Percentiles rank a stretch among this genome's conserved stretches.
These are phyloP conservation scores for Rhagonycha lutea DNA, from an alignment of 2,888 invertebrate genomes.

Conservation along the genomic window DNA sequence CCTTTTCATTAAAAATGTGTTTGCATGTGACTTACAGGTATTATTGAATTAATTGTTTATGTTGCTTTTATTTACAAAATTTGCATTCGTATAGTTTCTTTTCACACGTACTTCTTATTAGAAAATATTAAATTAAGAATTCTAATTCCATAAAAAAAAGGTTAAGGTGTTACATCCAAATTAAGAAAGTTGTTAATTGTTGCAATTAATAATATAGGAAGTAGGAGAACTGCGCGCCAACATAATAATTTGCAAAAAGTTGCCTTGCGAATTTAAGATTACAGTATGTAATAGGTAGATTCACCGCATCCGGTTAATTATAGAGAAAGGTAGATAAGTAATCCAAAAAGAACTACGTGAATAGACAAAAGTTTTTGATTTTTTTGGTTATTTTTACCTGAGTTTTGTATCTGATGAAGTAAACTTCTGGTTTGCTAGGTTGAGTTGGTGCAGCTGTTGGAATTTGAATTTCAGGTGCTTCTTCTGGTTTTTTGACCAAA, in stretches of 20 bases:
- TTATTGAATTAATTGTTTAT: constrained; percentile 12
- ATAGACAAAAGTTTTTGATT: too few species aligned
- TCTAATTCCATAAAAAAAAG: background rate
- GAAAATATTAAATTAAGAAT: background rate
- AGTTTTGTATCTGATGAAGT: constrained; percentile 88
- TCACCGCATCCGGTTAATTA: background rate
- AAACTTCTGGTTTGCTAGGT: constrained; percentile 88
- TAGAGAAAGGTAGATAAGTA: background rate
- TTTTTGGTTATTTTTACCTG: constrained; percentile 55
- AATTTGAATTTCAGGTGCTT: constrained; percentile 80
- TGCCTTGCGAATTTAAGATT: background rate
- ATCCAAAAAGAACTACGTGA: background rate
- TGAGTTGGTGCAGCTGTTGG: constrained; percentile 81
- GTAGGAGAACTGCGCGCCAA: background rate
- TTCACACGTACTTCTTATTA: background rate
- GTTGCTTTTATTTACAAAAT: background rate
- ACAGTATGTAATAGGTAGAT: background rate
- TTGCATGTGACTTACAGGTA: constrained; percentile 14
- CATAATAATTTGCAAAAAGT: background rate
- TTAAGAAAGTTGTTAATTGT: background rate
- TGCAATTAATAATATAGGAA: background rate
- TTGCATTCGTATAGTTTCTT: background rate
- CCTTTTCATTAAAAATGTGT: constrained; percentile 16
- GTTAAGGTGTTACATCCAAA: background rate
- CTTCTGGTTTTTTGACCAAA: constrained; percentile 87